Conservation (phyloP, 2,797 vertebrate species). For the Potorous gilbertii region DNA sequence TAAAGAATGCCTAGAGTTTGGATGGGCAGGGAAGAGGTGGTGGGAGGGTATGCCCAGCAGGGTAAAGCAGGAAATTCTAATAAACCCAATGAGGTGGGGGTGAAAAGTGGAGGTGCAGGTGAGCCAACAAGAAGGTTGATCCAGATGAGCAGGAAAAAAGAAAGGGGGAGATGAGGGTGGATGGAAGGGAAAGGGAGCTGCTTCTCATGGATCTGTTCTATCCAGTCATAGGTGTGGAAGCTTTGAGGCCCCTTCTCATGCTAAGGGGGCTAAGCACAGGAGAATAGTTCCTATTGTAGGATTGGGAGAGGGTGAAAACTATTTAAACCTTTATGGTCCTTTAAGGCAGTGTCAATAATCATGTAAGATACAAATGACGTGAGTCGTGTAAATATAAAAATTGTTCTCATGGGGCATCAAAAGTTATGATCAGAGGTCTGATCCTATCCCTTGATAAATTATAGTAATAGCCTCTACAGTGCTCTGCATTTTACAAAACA, state of each 20-base stretch:
- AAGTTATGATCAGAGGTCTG: background rate
- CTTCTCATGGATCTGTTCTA: background rate
- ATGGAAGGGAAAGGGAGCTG: background rate
- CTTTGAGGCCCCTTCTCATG: background rate
- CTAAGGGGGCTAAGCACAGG: background rate
- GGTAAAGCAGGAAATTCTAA: background rate
- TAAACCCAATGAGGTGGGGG: background rate
- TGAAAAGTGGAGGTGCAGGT: background rate
- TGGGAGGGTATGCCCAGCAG: background rate
- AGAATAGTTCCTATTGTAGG: background rate
- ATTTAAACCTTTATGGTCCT: background rate
- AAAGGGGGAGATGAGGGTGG: background rate
- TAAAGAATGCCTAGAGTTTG: background rate
- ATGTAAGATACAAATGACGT: background rate
- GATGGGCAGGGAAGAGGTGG: background rate
- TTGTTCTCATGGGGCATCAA: background rate
- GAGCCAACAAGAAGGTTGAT: background rate
- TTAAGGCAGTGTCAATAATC: background rate
- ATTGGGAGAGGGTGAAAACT: background rate
- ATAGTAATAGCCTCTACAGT: background rate
- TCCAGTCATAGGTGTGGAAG: background rate
- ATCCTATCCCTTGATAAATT: background rate
- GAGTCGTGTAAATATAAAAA: background rate
- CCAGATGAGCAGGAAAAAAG: background rate
- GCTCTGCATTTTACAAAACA: background rate